Evolutionary conservation across 2,888 invertebrate genomes (phyloP).

Genomic region (Scrobipalpa costella): DNA sequence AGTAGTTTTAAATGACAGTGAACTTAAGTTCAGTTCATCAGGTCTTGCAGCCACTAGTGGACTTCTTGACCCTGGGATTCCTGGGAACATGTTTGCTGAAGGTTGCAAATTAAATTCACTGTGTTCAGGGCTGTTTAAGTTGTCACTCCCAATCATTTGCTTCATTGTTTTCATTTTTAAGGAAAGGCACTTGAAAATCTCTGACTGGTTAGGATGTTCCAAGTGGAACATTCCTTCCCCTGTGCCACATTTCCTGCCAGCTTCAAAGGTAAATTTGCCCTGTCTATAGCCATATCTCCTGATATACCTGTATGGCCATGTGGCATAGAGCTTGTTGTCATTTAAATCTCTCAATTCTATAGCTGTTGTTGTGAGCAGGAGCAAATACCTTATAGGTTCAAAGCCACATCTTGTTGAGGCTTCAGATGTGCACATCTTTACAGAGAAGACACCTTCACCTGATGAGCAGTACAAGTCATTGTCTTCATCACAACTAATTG

Average conservation of each 20-base stretch:
- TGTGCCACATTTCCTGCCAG: slow-evolving; percentile 91
- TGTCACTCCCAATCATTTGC: slow-evolving; percentile 87
- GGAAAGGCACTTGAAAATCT: slow-evolving; percentile 90
- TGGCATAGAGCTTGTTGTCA: slow-evolving; percentile 84
- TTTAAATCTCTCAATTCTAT: slow-evolving; percentile 86
- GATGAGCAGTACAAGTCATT: slow-evolving; percentile 94
- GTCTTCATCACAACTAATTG: slow-evolving; percentile 88
- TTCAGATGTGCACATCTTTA: slow-evolving; percentile 88
- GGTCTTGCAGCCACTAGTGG: slow-evolving; percentile 85
- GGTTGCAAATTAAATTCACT: slow-evolving; percentile 87
- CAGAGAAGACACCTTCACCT: slow-evolving; percentile 90
- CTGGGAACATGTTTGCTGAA: slow-evolving; percentile 89
- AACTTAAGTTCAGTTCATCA: slow-evolving; percentile 72
- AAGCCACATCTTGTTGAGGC: slow-evolving; percentile 89
- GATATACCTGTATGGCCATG: slow-evolving; percentile 93
- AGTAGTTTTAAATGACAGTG: slow-evolving; percentile 70
- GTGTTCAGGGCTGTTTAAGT: slow-evolving; percentile 83
- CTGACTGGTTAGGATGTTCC: slow-evolving; percentile 90
- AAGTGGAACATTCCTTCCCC: slow-evolving; percentile 92
- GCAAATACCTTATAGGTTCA: slow-evolving; percentile 85
- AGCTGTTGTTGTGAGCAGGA: slow-evolving; percentile 87
- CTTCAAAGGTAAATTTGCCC: slow-evolving; percentile 93
- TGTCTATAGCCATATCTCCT: slow-evolving; percentile 92
- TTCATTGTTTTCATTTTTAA: slow-evolving; percentile 94
- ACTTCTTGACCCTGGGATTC: slow-evolving; percentile 90